Evolutionary conservation across 2,797 vertebrate species (phyloP), one percentile per base, ranked within the genome.

Genomic region (Pogonophryne albipinna): DNA sequence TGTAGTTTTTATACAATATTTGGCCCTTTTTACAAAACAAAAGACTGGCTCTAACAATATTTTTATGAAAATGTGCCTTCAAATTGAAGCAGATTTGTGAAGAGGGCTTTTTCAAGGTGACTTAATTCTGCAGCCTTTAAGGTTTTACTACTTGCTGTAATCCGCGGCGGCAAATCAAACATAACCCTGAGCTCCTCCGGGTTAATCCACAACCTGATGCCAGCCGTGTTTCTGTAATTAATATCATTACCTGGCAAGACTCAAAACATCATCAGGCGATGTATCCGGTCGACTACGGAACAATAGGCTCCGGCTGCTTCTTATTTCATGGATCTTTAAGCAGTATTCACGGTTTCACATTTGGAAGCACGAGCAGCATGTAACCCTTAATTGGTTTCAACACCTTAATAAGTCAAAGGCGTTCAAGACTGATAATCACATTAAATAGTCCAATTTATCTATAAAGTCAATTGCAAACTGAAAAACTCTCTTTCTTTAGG

Each of bases 391-490:
- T 98, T 97, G 96, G 96, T 97, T 98, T 96, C 96, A 97, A 96
- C 94, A 94, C 95, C 96, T 97, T 97, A 97, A 96, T 96, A 97
- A 96, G 95, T 96, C 95, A 95, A 96, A 97, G 95, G 96, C 96
- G 96, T 98, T 98, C 95, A 95, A 96, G 95, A 96, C 96, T 96
- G 95, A 97, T 98, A 98, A 97, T 98, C 97, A 98, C 95, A 95
- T 98, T 98, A 97, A 97, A 98, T 97, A 97, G 96, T 95, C 95
- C 96, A 96, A 97, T 97, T 97, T 97, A 97, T 97, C 97, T 91
- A 89, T 94, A 94, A 93, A 93, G 93, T 92, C 91, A 93, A 97
- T 96, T 95, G 95, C 95, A 95, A 96, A 96, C 94, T 95, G 96
- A 96, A 95, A 97, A 97, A 96, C 94, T 96, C 94, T 94, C 94